Conservation (phyloP, 2,113 vertebrate species). For the Syrmaticus mikado region DNA sequence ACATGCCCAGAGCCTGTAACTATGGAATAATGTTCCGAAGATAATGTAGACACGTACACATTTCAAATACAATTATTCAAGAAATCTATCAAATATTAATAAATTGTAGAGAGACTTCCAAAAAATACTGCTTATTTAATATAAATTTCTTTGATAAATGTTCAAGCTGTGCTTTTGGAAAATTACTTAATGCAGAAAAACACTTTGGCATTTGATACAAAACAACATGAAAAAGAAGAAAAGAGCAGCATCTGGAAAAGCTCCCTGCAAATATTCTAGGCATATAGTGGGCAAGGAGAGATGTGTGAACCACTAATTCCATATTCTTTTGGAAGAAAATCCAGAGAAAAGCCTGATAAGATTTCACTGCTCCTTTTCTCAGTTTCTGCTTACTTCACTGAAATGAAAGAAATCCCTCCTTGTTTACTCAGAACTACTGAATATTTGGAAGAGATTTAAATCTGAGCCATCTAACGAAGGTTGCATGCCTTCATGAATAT, state of each 20-base stretch:
- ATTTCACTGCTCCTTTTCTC: background rate
- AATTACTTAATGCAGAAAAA: background rate
- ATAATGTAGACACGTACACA: background rate
- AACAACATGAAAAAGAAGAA: background rate
- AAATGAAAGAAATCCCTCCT: background rate
- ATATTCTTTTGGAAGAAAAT: background rate
- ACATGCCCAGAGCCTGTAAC: background rate
- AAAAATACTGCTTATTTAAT: background rate
- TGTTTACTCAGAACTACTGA: background rate
- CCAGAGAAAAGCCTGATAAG: background rate
- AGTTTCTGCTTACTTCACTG: background rate
- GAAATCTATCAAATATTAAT: background rate
- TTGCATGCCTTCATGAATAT: background rate
- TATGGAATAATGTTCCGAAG: background rate
- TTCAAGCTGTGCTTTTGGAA: background rate
- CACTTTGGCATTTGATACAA: background rate
- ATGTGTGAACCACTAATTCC: background rate
- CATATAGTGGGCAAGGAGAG: background rate
- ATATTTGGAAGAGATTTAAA: background rate
- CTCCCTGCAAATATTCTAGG: background rate
- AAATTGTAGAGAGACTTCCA: background rate
- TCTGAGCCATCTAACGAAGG: background rate
- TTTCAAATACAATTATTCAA: background rate
- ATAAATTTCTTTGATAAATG: background rate
- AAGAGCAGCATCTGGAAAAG: background rate